Conservation (phyloP, 2,888 invertebrate species). For the Xiphydria camelus region DNA sequence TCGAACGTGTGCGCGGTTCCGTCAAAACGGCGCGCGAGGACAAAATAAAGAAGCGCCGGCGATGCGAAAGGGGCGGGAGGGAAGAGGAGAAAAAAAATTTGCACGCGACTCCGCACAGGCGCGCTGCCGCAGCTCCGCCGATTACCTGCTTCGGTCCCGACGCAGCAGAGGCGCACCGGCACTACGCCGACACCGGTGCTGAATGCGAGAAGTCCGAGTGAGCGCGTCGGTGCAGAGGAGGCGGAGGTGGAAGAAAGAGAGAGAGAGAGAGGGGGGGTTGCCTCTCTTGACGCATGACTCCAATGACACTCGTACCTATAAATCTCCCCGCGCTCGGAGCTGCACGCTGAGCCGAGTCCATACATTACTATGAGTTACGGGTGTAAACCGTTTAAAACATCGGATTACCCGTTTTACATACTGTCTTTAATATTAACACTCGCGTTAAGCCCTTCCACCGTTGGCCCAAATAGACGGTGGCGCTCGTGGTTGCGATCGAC, state of each 20-base stretch:
- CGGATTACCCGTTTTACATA: conserved; percentile 55
- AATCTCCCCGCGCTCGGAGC: conserved; percentile 47
- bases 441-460: conserved; percentile 28
- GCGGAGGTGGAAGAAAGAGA: conserved; percentile 10
- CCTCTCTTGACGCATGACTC: conserved; percentile 50
- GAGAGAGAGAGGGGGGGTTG: neutral
- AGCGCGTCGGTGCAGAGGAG: conserved; percentile 16
- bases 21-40: too few relatives aligned
- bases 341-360: conserved; percentile 42
- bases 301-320: conserved; percentile 55
- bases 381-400: conserved; percentile 56
- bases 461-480: too few relatives aligned
- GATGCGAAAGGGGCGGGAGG: conserved; percentile 1
- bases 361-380: conserved; percentile 56
- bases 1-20: too few relatives aligned
- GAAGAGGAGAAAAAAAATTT: too few relatives aligned
- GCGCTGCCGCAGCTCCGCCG: too few relatives aligned
- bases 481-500: too few relatives aligned
- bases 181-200: neutral
- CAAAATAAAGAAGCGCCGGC: too few relatives aligned
- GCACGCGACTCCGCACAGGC: too few relatives aligned
- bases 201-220: conserved; percentile 6
- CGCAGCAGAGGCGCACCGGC: neutral
- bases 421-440: conserved; percentile 52
- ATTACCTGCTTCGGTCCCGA: too few relatives aligned